Evolutionary conservation across 2,113 vertebrate species (phyloP), one percentile per base, ranked within the genome.

Genomic region (Phyllopteryx taeniolatus): DNA sequence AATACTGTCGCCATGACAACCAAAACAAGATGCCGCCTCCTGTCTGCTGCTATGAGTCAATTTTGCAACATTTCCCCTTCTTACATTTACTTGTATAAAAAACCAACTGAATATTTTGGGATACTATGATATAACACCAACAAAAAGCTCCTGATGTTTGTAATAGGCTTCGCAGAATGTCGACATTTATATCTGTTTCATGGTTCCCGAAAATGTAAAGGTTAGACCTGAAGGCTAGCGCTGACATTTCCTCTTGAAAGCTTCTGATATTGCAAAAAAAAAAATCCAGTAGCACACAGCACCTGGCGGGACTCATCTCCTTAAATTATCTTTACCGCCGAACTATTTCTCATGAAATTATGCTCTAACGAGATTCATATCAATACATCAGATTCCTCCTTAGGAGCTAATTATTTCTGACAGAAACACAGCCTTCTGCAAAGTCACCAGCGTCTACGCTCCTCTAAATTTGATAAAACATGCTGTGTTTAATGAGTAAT

Each of bases 231-330:
- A 76, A 54, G 83, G 83, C 76, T 68, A 68, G 22, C 19, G 66
- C 53, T 87, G 77, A 73, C 77, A 79, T 86, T 85, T 88, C 42
- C 8, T 57, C 27, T 39, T 43, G 14, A 60, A 72, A 75, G 72
- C 33, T 35, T 49, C 22, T 79, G 72, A 81, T 76, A 22, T 53
- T 27, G 47, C 13, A 71, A 68, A 71, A 68, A 51, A 19, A 6
- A 51, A 51, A 51, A 33, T 80, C 47, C 57, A 68, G 3, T 39
- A 65, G 46, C 43, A 68, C 64, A 75, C 70, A 54, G 74, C 43
- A 70, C 68, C 70, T 59, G 39, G 27, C 72, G 78, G 44, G 70
- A 80, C 72, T 54, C 62, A 53, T 51, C 11, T 35, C 35, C 42
- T 9, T 9, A 5, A 33, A 42, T 62, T 44, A 31, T 68, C 74